Base-by-base conservation (phyloP, 1,140 invertebrate species). In the Asbolus verrucosus region DNA sequence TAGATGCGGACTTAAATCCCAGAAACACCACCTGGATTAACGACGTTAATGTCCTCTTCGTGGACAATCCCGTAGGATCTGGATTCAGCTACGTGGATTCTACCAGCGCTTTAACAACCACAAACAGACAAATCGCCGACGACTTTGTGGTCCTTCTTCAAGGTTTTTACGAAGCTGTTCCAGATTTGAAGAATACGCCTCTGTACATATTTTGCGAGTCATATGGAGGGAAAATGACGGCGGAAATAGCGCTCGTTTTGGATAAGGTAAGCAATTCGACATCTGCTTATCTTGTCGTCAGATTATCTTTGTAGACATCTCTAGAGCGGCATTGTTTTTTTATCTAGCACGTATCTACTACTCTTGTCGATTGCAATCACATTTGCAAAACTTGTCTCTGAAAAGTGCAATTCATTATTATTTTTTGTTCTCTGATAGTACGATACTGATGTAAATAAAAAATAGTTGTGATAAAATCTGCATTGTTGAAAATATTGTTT, bases 171-270 rank as follows among this genome's bases (percentile, higher is more conserved):
- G 75, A 83, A 13, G 76, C 82, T 21, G 77, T 90, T 71, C 87
- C 90, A 0, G 84, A 90, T 71, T 93, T 94, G 76, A 84, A 88
- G 75, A 82, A 80, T 2, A 85, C 90, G 1, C 90, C 92, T 0
- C 84, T 93, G 8, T 96, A 94, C 73, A 93, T 96, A 39, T 91
- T 91, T 69, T 91, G 88, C 15, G 92, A 96, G 79, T 94, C 92
- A 0, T 96, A 96, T 81, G 94, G 94, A 9, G 94, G 93, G 0
- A 96, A 96, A 84, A 95, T 95, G 91, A 89, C 92, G 0, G 87
- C 90, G 5, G 91, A 93, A 73, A 93, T 96, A 76, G 91, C 86
- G 0, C 78, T 85, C 16, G 74, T 81, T 24, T 84, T 92, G 78
- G 81, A 85, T 73, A 82, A 88, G 80, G 90, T 92, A 82, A 76